Evolutionary conservation across 2,113 vertebrate genomes (phyloP).

Genomic region (Promerops cafer): DNA sequence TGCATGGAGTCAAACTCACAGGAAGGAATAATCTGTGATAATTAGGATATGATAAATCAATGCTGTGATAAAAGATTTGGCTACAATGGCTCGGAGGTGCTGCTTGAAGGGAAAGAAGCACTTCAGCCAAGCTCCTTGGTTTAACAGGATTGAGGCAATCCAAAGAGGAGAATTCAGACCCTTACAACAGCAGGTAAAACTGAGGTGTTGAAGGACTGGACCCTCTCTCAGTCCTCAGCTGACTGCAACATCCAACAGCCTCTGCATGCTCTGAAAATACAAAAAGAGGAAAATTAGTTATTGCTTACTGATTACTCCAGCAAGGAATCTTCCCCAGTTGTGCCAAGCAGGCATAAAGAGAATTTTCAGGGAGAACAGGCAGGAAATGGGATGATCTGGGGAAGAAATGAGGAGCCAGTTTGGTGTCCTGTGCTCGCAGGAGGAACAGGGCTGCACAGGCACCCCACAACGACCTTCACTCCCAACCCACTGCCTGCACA

Average conservation of each 20-base stretch:
- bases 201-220: background rate
- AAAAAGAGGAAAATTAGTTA: background rate
- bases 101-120: background rate
- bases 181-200: background rate
- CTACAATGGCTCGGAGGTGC: background rate
- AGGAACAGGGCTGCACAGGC: background rate
- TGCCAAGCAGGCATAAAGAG: background rate
- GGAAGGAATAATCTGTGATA: background rate
- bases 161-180: background rate
- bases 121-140: background rate
- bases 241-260: background rate
- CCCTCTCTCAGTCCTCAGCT: background rate
- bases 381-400: background rate
- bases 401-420: background rate
- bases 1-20: background rate
- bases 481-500: background rate
- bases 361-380: background rate
- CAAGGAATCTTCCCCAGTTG: background rate
- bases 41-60: background rate
- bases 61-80: background rate
- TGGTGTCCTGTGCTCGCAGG: background rate
- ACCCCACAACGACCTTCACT: background rate
- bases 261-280: background rate
- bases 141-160: background rate
- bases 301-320: background rate